Conservation (phyloP, 2,797 vertebrate genomes). For the Hylomyscus alleni region DNA sequence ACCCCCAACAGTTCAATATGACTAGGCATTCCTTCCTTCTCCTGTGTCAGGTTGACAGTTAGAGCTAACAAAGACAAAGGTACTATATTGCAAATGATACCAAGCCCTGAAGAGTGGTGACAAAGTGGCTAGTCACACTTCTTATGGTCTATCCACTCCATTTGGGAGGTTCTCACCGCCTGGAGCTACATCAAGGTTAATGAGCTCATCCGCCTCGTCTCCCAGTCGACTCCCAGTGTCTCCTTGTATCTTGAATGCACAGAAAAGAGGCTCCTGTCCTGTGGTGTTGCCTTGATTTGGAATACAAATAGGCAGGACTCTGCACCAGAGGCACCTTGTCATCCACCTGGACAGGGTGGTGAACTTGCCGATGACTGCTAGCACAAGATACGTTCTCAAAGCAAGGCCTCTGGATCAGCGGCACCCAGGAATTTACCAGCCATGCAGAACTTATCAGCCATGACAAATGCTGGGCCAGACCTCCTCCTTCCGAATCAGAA, state of each 20-base stretch:
- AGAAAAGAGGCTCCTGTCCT: neutral
- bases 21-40: neutral
- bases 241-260: neutral
- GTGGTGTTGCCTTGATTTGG: neutral
- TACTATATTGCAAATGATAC: neutral
- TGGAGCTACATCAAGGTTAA: neutral
- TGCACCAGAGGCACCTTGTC: neutral
- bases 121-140: neutral
- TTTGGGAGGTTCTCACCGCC: neutral
- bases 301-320: neutral
- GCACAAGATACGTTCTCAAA: neutral
- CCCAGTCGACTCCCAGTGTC: neutral
- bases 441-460: neutral
- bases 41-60: neutral
- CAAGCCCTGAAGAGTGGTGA: neutral
- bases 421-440: neutral
- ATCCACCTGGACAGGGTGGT: neutral
- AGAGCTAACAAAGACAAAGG: neutral
- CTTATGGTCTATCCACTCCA: neutral
- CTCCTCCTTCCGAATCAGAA: conserved; percentile 4
- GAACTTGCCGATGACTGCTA: neutral
- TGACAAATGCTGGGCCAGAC: neutral
- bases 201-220: neutral
- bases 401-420: no score
- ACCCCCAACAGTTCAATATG: neutral